Conservation (phyloP, 2,113 vertebrate species). For the Phocoena sinus region DNA sequence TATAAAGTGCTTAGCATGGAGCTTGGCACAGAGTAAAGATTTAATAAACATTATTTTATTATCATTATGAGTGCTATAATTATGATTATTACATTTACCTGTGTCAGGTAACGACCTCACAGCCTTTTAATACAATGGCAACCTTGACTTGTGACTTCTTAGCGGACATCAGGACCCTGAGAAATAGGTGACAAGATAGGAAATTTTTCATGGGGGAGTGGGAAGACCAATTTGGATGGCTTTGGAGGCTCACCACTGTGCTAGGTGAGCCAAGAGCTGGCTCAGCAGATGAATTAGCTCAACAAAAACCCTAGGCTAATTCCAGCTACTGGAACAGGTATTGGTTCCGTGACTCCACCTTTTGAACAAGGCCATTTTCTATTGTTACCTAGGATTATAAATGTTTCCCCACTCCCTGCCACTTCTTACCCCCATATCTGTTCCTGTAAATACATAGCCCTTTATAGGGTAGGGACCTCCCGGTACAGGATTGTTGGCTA, state of each 20-base stretch:
- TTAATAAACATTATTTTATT: neutral
- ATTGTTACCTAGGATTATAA: neutral
- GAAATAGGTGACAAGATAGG: neutral
- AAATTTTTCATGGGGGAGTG: neutral
- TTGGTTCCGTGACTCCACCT: neutral
- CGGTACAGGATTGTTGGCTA: neutral
- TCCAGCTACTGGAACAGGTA: neutral
- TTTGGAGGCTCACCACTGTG: neutral
- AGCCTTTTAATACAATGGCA: neutral
- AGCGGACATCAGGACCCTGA: neutral
- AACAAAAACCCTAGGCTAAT: neutral
- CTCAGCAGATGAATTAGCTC: neutral
- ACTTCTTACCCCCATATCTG: too few species aligned
- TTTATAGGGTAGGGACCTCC: neutral
- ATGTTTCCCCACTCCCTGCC: neutral
- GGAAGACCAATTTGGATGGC: neutral
- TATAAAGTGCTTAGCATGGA: neutral
- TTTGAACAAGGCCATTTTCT: neutral
- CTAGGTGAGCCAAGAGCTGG: neutral
- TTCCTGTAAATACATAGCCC: neutral
- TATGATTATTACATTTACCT: neutral
- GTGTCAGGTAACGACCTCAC: neutral
- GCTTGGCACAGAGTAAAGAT: neutral
- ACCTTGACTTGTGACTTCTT: neutral
- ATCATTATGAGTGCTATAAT: neutral